phyloP scores from a whole-genome alignment of 1,140 invertebrate genomes.

The Gryllus bimaculatus region DNA sequence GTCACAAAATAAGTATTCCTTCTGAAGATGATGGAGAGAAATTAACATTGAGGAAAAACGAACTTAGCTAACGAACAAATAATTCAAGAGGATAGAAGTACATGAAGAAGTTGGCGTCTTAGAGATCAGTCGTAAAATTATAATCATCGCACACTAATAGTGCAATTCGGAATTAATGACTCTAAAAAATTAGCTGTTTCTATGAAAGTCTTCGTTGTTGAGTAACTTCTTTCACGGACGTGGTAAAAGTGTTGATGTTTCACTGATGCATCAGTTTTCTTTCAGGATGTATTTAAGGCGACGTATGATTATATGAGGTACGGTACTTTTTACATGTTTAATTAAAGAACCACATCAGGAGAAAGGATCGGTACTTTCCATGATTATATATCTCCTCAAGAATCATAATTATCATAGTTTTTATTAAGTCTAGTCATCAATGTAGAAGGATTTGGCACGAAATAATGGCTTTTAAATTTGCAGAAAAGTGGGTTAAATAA shows the following conservation, averaged over 20 bases:
- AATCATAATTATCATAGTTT: too few species aligned
- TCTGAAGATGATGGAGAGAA: neutral
- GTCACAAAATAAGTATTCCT: neutral
- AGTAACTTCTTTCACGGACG: neutral
- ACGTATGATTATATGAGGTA: neutral
- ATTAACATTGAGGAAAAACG: neutral
- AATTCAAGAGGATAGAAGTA: neutral
- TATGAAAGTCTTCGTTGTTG: neutral
- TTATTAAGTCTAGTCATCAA: too few species aligned
- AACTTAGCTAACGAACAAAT: neutral
- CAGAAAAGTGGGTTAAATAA: too few species aligned
- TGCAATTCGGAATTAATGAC: neutral
- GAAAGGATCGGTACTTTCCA: neutral
- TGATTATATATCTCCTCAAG: neutral
- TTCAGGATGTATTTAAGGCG: neutral
- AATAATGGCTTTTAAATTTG: too few species aligned
- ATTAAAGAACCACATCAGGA: neutral
- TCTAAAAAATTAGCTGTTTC: neutral
- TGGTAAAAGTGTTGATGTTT: neutral
- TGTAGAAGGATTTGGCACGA: too few species aligned
- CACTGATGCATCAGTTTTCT: neutral
- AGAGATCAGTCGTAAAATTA: neutral
- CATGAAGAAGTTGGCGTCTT: neutral
- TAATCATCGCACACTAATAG: neutral
- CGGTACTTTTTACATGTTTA: neutral